A percentile compares a stretch with the other conserved stretches of the same genome.
Evolutionary conservation across 2,797 vertebrate genomes (phyloP).

Genomic region (Varecia variegata): DNA sequence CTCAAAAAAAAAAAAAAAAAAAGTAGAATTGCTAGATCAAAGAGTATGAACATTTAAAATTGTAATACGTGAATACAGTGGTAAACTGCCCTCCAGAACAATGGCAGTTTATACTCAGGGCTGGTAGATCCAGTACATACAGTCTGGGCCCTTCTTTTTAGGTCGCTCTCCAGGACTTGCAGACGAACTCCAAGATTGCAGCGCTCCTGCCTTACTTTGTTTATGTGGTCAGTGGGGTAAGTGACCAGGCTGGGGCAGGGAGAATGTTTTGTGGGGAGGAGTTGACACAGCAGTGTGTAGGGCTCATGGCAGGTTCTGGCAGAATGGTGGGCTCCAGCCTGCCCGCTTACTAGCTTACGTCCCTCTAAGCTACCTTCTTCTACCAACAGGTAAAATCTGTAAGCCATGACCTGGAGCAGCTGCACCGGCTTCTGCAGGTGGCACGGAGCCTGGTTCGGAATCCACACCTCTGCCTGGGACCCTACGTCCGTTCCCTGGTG

Average conservation of each 20-base stretch:
- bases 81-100: background rate
- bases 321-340: background rate
- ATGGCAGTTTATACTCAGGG: background rate
- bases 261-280: rapidly evolving
- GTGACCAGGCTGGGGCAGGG: constrained; percentile 53
- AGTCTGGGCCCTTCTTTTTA: constrained; percentile 59
- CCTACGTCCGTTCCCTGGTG: constrained; percentile 93
- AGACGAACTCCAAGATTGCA: constrained; percentile 95
- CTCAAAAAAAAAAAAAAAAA: too few species aligned
- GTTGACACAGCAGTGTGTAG: too few species aligned
- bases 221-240: constrained; percentile 95
- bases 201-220: constrained; percentile 97
- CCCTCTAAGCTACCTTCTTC: background rate
- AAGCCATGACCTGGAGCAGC: constrained; percentile 95
- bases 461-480: constrained; percentile 93
- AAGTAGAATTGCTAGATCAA: background rate
- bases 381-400: constrained; percentile 92
- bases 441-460: constrained; percentile 94
- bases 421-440: constrained; percentile 93
- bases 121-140: background rate
- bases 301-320: too few species aligned
- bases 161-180: constrained; percentile 94
- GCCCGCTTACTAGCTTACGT: background rate
- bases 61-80: background rate
- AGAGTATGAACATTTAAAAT: background rate